Conservation (phyloP, 2,888 invertebrate species). For the Mimachlamys varia region DNA sequence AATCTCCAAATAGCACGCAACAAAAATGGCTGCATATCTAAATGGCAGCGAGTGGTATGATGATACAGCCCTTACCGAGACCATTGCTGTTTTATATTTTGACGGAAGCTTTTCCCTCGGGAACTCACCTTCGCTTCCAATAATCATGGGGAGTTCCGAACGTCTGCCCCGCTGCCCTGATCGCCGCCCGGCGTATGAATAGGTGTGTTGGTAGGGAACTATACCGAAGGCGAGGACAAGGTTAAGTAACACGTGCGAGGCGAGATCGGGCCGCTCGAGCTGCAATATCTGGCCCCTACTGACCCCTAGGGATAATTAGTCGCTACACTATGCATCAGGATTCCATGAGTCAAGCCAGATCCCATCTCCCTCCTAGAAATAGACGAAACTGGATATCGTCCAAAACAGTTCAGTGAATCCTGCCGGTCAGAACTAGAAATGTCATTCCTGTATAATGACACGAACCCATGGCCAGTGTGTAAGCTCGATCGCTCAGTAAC, state of each 20-base stretch:
- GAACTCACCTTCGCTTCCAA: background rate
- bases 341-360: constrained; percentile 20
- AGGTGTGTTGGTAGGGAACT: background rate
- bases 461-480: background rate
- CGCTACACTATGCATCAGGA: background rate
- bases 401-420: background rate
- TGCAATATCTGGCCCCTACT: background rate
- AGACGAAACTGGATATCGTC: background rate
- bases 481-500: no score
- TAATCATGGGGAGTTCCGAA: constrained; percentile 9
- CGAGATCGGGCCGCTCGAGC: background rate
- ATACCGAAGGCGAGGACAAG: background rate
- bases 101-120: background rate
- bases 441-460: constrained; percentile 10
- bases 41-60: background rate
- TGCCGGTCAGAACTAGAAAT: background rate
- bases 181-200: background rate
- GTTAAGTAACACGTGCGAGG: constrained; percentile 6
- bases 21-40: background rate
- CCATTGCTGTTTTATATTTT: constrained; percentile 19
- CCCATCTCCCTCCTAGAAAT: background rate
- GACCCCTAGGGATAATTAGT: background rate
- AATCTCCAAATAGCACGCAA: constrained; percentile 11
- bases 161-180: constrained; percentile 26
- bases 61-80: background rate